Conservation (phyloP, 2,888 invertebrate species). For the Rotaria sp. region DNA sequence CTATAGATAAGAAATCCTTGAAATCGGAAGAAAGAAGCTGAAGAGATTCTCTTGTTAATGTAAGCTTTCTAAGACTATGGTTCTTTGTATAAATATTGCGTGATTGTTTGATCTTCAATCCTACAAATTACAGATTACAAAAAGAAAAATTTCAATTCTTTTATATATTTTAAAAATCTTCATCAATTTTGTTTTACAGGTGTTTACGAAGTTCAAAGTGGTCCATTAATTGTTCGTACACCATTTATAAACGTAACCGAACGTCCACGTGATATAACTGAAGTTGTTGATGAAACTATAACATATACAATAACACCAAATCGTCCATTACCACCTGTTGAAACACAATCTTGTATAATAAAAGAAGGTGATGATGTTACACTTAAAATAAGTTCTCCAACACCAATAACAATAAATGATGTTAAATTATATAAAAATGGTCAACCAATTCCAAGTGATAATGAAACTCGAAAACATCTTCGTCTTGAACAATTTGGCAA, state of each 20-base stretch:
- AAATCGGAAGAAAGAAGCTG: no score
- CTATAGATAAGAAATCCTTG: no score
- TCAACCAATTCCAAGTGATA: background rate
- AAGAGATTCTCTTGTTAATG: no score
- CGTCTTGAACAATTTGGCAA: background rate
- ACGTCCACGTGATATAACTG: background rate
- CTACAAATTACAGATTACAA: no score
- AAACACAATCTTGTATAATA: background rate
- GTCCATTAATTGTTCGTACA: conserved; percentile 1
- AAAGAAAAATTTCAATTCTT: no score
- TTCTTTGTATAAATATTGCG: no score
- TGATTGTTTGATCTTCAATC: no score
- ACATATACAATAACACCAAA: conserved; percentile 11
- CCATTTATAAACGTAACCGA: background rate
- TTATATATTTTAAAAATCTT: no score
- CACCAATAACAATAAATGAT: background rate
- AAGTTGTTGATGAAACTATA: conserved; percentile 7
- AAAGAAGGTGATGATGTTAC: conserved; percentile 22
- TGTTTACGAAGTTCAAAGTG: conserved; percentile 20
- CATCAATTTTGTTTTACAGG: background rate
- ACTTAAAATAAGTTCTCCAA: background rate
- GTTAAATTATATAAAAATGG: conserved; percentile 8
- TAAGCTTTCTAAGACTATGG: no score
- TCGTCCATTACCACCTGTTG: background rate
- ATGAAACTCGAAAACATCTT: background rate